phyloP scores from a whole-genome alignment of 2,888 invertebrate species.

The Synergus laeviventris region DNA sequence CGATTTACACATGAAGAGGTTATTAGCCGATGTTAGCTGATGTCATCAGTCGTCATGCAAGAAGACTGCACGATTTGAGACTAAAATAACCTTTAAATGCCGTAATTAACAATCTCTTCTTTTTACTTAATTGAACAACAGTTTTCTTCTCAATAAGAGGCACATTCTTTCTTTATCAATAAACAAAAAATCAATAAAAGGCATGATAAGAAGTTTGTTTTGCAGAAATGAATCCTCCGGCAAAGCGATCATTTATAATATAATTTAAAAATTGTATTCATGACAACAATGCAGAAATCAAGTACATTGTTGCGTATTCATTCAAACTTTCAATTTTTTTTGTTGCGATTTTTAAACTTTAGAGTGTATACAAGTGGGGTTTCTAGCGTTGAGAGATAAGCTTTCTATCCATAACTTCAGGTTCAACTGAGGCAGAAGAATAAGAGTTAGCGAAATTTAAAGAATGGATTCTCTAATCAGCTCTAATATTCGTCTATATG shows the following conservation, averaged over 20 bases:
- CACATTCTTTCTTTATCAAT: background rate
- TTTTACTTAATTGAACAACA: background rate
- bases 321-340: too few relatives aligned
- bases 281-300: background rate
- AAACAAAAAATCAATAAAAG: background rate
- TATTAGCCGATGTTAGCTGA: background rate
- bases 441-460: slow-evolving; percentile 53
- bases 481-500: slow-evolving; percentile 60
- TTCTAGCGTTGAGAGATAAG: background rate
- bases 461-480: slow-evolving; percentile 62
- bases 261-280: background rate
- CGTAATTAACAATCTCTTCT: slow-evolving; percentile 11
- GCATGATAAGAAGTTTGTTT: background rate
- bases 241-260: background rate
- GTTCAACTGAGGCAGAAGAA: background rate
- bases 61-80: slow-evolving; percentile 9
- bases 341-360: too few relatives aligned
- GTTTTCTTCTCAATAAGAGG: background rate
- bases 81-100: background rate
- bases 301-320: background rate
- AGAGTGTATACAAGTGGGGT: too few relatives aligned
- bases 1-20: background rate
- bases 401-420: background rate
- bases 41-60: background rate
- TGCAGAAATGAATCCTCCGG: background rate